Evolutionary conservation across 2,113 vertebrate genomes (phyloP).

Genomic region (Paradoxurus hermaphroditus): DNA sequence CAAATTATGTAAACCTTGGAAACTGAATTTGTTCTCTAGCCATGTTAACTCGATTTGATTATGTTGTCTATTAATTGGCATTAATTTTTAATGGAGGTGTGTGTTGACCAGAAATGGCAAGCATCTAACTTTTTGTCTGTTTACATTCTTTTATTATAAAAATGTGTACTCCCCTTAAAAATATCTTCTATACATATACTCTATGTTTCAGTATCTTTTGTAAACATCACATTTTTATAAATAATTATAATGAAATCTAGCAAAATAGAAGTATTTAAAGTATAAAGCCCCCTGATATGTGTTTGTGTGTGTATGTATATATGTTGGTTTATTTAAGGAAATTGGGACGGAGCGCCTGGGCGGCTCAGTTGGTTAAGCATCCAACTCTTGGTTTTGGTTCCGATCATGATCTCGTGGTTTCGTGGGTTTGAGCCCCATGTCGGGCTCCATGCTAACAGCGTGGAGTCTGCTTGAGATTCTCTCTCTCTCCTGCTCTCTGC

Average conservation of each 20-base stretch:
- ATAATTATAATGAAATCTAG: not conserved
- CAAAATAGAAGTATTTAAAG: not conserved
- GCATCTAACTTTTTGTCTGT: not conserved
- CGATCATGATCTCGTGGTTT: no score
- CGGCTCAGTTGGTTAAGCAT: no score
- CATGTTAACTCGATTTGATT: not conserved
- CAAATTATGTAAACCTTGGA: not conserved
- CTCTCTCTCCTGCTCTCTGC: no score
- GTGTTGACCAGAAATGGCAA: not conserved
- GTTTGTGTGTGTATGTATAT: not conserved
- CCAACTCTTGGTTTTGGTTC: no score
- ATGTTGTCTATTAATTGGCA: not conserved
- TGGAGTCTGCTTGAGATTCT: no score
- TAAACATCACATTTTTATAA: not conserved
- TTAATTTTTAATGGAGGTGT: not conserved
- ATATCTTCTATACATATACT: not conserved
- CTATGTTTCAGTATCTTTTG: not conserved
- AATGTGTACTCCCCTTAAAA: not conserved
- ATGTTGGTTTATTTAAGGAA: not conserved
- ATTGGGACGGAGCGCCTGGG: not conserved
- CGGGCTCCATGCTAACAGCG: no score
- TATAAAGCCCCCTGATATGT: not conserved
- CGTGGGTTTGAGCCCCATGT: no score
- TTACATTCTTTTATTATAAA: not conserved
- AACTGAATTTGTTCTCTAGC: not conserved